phyloP scores from a whole-genome alignment of 64 coral and sea anemone genomes.

The Stylophora pistillata region DNA sequence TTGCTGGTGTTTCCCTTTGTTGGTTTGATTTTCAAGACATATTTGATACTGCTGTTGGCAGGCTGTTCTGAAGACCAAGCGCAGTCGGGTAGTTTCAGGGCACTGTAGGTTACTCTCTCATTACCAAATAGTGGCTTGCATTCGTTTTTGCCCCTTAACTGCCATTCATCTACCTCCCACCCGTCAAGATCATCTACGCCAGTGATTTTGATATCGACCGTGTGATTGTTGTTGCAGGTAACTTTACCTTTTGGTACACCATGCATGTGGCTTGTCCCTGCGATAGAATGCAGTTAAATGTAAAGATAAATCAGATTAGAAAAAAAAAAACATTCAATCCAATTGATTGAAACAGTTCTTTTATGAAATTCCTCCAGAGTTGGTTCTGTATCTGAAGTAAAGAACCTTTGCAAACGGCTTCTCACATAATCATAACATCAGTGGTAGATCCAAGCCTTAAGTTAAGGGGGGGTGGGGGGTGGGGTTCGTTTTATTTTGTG shows the following conservation, averaged over 20 bases:
- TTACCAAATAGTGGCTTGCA: neutral
- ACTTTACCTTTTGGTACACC: neutral
- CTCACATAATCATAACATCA: too few relatives aligned
- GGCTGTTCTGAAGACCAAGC: neutral
- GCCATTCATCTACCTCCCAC: neutral
- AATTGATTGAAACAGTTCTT: too few relatives aligned
- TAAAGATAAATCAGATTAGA: too few relatives aligned
- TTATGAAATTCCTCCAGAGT: too few relatives aligned
- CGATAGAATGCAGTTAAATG: neutral
- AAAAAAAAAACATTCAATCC: too few relatives aligned
- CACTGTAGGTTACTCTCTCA: neutral
- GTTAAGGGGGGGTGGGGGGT: too few relatives aligned
- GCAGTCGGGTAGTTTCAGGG: neutral
- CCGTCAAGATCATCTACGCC: neutral
- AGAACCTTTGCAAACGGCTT: too few relatives aligned
- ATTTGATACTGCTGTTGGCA: neutral
- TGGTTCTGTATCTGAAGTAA: too few relatives aligned
- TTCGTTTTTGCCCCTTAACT: neutral
- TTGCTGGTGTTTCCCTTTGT: neutral
- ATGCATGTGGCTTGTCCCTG: neutral
- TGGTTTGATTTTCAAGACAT: neutral
- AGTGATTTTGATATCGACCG: neutral
- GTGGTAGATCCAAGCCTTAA: too few relatives aligned
- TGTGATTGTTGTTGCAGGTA: neutral
- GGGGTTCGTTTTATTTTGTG: too few relatives aligned